A percentile compares a stretch with the other conserved stretches of the same genome.
Conservation (phyloP, 2,113 vertebrate species). For the Variabilichromis moorii region DNA sequence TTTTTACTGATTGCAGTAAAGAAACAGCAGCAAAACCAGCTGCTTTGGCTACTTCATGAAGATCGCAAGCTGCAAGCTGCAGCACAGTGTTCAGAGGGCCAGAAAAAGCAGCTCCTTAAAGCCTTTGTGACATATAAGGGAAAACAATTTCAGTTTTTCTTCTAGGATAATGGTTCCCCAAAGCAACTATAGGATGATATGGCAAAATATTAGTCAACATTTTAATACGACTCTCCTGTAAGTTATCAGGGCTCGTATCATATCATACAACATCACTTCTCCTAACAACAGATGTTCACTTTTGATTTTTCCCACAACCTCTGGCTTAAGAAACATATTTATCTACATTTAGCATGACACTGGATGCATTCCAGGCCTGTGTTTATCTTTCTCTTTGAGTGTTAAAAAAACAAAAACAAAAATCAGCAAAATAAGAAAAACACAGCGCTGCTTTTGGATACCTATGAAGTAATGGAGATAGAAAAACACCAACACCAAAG, state of each 20-base stretch:
- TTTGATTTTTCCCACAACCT: neutral
- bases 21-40: neutral
- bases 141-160: constrained; percentile 8
- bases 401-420: neutral
- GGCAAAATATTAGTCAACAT: constrained; percentile 8
- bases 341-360: constrained; percentile 5
- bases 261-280: neutral
- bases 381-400: constrained; percentile 38
- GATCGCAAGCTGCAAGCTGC: neutral
- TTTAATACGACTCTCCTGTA: neutral
- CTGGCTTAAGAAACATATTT: neutral
- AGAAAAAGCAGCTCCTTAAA: neutral
- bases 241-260: neutral
- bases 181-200: neutral
- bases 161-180: neutral
- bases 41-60: neutral
- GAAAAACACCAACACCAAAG: constrained; percentile 61
- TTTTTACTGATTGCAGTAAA: constrained; percentile 2
- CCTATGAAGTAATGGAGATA: constrained; percentile 56
- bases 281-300: neutral
- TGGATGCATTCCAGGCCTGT: neutral
- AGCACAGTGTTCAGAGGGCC: neutral
- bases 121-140: constrained; percentile 2
- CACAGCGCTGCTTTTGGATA: constrained; percentile 12
- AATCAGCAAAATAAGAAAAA: constrained; percentile 23